Evolutionary conservation across 2,797 vertebrate species (phyloP), one percentile per base, ranked within the genome.

Genomic region (Smutsia temminckii): DNA sequence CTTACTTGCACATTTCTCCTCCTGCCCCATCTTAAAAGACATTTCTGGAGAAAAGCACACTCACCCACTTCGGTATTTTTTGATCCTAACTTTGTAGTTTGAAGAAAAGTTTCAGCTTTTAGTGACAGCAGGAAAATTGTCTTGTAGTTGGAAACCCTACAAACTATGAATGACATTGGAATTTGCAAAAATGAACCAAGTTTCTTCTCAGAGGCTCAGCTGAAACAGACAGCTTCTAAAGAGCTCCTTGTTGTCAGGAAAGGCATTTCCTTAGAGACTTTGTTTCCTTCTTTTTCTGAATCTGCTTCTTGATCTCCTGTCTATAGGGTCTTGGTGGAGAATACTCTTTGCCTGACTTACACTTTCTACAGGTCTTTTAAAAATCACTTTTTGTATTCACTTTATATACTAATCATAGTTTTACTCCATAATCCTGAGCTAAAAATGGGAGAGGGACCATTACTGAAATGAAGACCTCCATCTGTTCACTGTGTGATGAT

Each of bases 1-100:
- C 37, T 79, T 29, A 34, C 55, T 57, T 87, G 34, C 93, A 37
- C 88, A 23, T 90, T 57, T 95, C 40, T 95, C 37, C 79, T 72
- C 49, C 75, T 6, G 0, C n/a, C 3, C 23, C n/a, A 20, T 61
- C 91, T 93, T 88, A 93, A 96, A 86, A 87, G 85, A 12, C 25
- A 57, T 85, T 94, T 96, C 92, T 97, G 80, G 69, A 81, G 87
- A 66, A 94, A 95, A 94, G 20, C 42, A 79, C 25, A 42, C 37
- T 49, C 27, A 42, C 12, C 11, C 29, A 75, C 84, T 94, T 77
- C 34, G 13, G 27, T 68, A 57, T 77, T 72, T 89, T 93, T 92
- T 92, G 92, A 92, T 40, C 87, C 84, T 79, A 21, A 53, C 93
- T 95, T 74, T 85, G 53, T 89, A 90, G 61, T 89, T 64, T 69